Percentiles rank a stretch among this genome's conserved stretches.
Conservation (phyloP, 2,113 vertebrate species). For the Rhadina sibilatrix region DNA sequence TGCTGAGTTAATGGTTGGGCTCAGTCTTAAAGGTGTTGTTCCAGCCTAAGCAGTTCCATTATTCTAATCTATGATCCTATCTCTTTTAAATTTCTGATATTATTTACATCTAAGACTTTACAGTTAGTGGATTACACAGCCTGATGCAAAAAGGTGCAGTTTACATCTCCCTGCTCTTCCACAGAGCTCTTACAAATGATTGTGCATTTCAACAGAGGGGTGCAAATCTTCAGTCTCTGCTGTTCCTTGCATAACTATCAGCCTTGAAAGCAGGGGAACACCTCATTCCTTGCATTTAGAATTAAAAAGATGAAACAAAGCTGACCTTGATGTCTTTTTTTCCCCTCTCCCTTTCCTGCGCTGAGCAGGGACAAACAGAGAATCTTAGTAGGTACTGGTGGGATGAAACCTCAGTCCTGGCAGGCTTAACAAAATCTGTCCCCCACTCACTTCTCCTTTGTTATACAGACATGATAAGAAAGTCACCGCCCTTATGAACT, state of each 20-base stretch:
- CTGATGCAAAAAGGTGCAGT: neutral
- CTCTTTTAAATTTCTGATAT: neutral
- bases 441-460: accelerated
- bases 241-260: neutral
- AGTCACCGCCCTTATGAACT: neutral
- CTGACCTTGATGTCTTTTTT: neutral
- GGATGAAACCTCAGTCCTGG: neutral
- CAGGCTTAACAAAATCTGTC: neutral
- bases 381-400: neutral
- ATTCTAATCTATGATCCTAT: neutral
- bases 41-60: neutral
- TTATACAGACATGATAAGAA: neutral
- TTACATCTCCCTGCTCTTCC: neutral
- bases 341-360: neutral
- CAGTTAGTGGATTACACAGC: neutral
- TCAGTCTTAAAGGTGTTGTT: neutral
- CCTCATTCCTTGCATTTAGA: neutral
- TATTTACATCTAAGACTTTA: neutral
- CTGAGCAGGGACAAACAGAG: neutral
- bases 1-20: neutral
- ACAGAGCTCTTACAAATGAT: neutral
- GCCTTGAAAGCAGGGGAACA: neutral
- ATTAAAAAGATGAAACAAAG: neutral
- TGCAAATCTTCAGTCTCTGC: neutral
- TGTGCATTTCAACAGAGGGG: neutral